Evolutionary conservation across 2,113 vertebrate genomes (phyloP).

Genomic region (Otocyon megalotis): DNA sequence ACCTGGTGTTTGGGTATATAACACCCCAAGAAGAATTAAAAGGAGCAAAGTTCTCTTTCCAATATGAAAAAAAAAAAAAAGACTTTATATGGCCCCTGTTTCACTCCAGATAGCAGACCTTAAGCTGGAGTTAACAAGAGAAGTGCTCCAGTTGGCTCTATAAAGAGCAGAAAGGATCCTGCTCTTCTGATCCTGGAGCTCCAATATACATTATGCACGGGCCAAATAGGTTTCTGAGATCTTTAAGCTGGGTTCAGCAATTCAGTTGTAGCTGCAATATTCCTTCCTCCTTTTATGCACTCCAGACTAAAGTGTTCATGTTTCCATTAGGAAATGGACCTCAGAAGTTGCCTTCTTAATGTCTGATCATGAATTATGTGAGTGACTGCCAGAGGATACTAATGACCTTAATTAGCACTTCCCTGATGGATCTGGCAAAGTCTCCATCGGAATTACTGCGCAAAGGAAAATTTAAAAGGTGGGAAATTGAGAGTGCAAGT

Average conservation of each 20-base stretch:
- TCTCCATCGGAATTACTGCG: not conserved
- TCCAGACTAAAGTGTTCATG: not conserved
- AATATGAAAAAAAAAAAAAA: constrained; percentile 22
- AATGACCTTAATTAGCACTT: not conserved
- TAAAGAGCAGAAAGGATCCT: not conserved
- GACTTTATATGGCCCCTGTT: not conserved
- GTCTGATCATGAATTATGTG: not conserved
- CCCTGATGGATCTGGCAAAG: not conserved
- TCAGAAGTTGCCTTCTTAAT: constrained; percentile 31
- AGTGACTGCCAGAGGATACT: not conserved
- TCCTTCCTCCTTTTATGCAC: not conserved
- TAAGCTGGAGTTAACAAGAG: constrained; percentile 25
- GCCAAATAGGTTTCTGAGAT: not conserved
- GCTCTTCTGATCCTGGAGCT: not conserved
- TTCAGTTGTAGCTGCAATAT: not conserved
- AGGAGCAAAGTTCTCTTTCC: constrained; percentile 48
- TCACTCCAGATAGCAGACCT: not conserved
- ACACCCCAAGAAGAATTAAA: constrained; percentile 16
- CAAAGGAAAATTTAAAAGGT: constrained; percentile 29
- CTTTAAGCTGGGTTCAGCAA: not conserved
- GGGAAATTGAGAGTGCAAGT: not conserved
- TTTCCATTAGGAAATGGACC: not conserved
- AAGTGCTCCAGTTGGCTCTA: not conserved
- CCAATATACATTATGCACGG: not conserved
- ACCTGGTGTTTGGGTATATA: constrained; percentile 27